Evolutionary conservation across 2,113 vertebrate genomes (phyloP), one percentile per base, ranked within the genome.

Genomic region (Notothenia coriiceps): DNA sequence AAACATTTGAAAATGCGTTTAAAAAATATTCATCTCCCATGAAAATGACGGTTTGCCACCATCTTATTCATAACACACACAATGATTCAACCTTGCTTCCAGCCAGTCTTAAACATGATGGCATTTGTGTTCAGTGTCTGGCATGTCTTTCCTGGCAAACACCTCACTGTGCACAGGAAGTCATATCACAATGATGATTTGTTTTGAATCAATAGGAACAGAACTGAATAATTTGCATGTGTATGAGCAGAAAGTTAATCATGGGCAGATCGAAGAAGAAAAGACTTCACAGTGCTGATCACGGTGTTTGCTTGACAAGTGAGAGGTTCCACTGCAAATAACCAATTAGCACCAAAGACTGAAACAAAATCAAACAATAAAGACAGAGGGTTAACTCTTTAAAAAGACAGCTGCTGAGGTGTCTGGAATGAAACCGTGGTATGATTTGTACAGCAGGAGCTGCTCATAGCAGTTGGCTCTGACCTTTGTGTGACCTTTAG

Each of bases 401-500:
- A 50, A 70, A 63, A 66, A 64, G 69, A 22, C 56, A 51, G 74
- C 69, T 65, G 64, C 74, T 11, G 47, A 49, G 63, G 56, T 13
- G 59, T 67, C 4, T 33, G 55, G 61, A 44, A 10, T 49, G 47
- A 68, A 63, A 46, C 17, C 40, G 15, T 46, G 9, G n/a, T 13
- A 0, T 46, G 77, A 76, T 77, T 74, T 55, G 80, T 22, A 22
- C 57, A 10, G 56, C 74, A 20, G 70, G 35, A 70, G 75, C 69
- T 43, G 65, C 29, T 49, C 46, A 59, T 10, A 44, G 77, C 69
- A 80, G 87, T 79, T 77, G 83, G 78, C 40, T 20, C 73, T 43
- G 86, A 75, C 88, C 89, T 92, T 92, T 89, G 72, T 7, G 35
- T 57, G 86, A 83, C 85, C 80, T 88, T 85, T 88, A 61, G 66